Conservation (phyloP, 2,113 vertebrate species). For the Pelobates fuscus region DNA sequence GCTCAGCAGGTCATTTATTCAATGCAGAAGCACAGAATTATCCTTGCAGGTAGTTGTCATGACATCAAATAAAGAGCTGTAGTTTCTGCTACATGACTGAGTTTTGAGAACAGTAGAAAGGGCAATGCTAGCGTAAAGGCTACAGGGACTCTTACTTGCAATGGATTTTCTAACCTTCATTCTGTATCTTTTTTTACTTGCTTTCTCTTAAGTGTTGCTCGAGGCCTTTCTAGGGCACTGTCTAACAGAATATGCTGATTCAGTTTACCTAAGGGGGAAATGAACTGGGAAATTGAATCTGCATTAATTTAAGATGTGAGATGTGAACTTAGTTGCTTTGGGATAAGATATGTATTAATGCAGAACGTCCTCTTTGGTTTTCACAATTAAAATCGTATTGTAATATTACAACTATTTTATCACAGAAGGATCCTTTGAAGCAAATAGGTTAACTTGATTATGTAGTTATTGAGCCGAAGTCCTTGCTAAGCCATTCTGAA, state of each 20-base stretch:
- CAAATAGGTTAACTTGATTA: neutral
- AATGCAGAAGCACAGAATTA: slow-evolving; percentile 1
- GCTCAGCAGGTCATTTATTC: neutral
- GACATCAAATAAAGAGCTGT: slow-evolving; percentile 25
- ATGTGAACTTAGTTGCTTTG: slow-evolving; percentile 15
- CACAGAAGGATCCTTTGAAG: neutral
- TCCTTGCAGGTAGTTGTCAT: slow-evolving; percentile 36
- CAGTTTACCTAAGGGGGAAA: slow-evolving; percentile 44
- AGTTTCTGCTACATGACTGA: slow-evolving; percentile 11
- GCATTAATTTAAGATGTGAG: slow-evolving; percentile 37
- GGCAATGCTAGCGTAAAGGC: slow-evolving; percentile 39
- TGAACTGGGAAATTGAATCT: slow-evolving; percentile 42
- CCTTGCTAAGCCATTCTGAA: no score
- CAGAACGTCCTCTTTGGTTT: slow-evolving; percentile 3
- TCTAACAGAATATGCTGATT: slow-evolving; percentile 46
- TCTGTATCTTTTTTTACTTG: slow-evolving; percentile 41
- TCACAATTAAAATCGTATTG: slow-evolving; percentile 7
- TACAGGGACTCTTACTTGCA: slow-evolving; percentile 35
- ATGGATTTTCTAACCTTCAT: slow-evolving; percentile 42
- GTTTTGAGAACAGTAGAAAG: slow-evolving; percentile 30
- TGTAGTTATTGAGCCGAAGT: no score
- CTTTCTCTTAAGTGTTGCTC: slow-evolving; percentile 37
- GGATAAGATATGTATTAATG: no score
- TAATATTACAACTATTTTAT: slow-evolving; percentile 1
- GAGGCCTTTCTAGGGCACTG: slow-evolving; percentile 40